phyloP scores from a whole-genome alignment of 2,113 vertebrate genomes.

The Zosterops borbonicus region DNA sequence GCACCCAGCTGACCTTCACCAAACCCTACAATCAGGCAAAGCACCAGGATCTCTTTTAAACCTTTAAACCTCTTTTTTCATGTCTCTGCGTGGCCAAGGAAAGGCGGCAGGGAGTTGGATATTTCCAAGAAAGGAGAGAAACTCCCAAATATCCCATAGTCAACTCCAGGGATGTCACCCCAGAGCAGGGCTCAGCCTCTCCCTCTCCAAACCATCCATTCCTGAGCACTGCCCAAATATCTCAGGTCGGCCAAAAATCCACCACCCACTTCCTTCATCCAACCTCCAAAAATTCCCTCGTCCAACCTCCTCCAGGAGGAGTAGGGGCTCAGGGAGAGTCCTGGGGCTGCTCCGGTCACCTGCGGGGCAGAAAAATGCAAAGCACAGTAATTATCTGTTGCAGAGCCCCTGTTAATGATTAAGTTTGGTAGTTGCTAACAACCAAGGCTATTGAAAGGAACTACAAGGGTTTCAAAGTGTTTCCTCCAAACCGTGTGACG shows the following conservation, averaged over 20 bases:
- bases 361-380: neutral
- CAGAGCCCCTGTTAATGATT: slow-evolving; percentile 62
- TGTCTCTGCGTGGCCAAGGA: fast-evolving
- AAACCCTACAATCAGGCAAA: neutral
- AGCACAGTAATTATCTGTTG: slow-evolving; percentile 61
- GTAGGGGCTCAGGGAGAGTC: neutral
- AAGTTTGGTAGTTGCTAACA: slow-evolving; percentile 67
- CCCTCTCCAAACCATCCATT: neutral
- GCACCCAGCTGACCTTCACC: neutral
- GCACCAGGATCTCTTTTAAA: neutral
- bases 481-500: slow-evolving; percentile 49
- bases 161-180: fast-evolving
- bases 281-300: neutral
- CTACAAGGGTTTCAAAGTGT: slow-evolving; percentile 67
- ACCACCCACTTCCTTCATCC: neutral
- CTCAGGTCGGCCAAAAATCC: neutral
- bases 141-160: fast-evolving
- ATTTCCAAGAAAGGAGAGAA: neutral
- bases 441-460: slow-evolving; percentile 60
- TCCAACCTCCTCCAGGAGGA: neutral
- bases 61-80: neutral
- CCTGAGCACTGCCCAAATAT: fast-evolving
- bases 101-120: fast-evolving
- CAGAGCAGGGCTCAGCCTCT: neutral
- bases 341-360: neutral